phyloP scores from a whole-genome alignment of 2,797 vertebrate genomes.

The Coranthus polyacanthus region DNA sequence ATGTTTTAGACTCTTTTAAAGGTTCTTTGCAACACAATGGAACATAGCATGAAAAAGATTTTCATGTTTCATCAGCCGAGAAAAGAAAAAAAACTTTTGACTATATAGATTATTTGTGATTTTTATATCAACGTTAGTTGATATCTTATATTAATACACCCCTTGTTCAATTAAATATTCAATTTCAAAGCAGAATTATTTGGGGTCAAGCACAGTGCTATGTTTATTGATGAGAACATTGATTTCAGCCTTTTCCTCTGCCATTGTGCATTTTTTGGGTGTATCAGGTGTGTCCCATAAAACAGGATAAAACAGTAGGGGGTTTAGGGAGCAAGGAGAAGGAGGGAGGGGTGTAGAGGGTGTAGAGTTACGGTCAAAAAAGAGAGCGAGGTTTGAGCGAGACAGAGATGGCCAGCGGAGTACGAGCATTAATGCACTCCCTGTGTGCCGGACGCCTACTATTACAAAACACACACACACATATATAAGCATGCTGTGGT shows the following conservation, averaged over 20 bases:
- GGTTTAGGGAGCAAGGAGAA: conserved; percentile 38
- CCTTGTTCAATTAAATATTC: neutral
- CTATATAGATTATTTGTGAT: too few species aligned
- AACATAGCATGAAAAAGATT: too few species aligned
- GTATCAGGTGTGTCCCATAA: conserved; percentile 79
- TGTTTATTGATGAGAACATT: conserved; percentile 54
- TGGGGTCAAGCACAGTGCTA: conserved; percentile 32
- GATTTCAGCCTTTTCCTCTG: conserved; percentile 44
- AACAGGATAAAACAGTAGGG: conserved; percentile 69
- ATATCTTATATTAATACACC: too few species aligned
- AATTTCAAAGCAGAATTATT: neutral
- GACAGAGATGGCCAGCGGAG: conserved; percentile 62
- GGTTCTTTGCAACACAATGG: too few species aligned
- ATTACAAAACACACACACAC: conserved; percentile 73
- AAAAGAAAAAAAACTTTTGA: too few species aligned
- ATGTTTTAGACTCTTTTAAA: too few species aligned
- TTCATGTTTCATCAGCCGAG: too few species aligned
- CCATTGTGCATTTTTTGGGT: conserved; percentile 53
- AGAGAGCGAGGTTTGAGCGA: conserved; percentile 31
- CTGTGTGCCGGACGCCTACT: conserved; percentile 68
- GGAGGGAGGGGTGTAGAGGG: conserved; percentile 5
- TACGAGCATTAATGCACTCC: conserved; percentile 71
- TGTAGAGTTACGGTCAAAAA: conserved; percentile 75
- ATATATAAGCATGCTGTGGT: conserved; percentile 44
- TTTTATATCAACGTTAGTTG: too few species aligned